phyloP scores from a whole-genome alignment of 2,797 vertebrate species.

The Lates japonicus region DNA sequence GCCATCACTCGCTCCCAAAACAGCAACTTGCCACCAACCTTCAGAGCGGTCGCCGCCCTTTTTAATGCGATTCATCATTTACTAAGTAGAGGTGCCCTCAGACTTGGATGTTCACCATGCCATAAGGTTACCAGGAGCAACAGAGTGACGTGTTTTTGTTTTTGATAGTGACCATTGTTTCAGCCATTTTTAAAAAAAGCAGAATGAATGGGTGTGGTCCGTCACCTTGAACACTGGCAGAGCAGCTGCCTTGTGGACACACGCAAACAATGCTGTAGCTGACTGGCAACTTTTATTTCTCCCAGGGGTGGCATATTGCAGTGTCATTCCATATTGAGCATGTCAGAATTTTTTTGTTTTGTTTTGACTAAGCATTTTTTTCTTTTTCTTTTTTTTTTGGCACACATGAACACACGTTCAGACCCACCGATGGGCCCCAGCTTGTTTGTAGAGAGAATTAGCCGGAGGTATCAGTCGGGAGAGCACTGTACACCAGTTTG shows the following conservation, averaged over 20 bases:
- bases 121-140: conserved; percentile 32
- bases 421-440: conserved; percentile 49
- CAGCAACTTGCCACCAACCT: conserved; percentile 68
- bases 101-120: conserved; percentile 12
- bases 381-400: conserved; percentile 33
- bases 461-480: conserved; percentile 65
- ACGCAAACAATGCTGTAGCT: conserved; percentile 33
- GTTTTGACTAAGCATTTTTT: conserved; percentile 10
- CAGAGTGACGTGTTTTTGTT: conserved; percentile 1
- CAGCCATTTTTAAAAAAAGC: not conserved
- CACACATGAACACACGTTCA: conserved; percentile 23
- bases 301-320: conserved; percentile 3
- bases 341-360: conserved; percentile 44
- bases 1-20: conserved; percentile 75
- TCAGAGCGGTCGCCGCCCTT: conserved; percentile 47
- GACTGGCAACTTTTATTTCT: conserved; percentile 29
- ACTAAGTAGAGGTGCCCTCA: conserved; percentile 43
- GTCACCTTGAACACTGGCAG: conserved; percentile 45
- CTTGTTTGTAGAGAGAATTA: conserved; percentile 79
- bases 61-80: conserved; percentile 45
- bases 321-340: conserved; percentile 26
- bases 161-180: not conserved
- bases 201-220: conserved; percentile 56
- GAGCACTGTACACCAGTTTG: conserved; percentile 64
- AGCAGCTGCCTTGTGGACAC: conserved; percentile 32